A percentile compares a stretch with the other conserved stretches of the same genome.
phyloP scores from a whole-genome alignment of 2,113 vertebrate genomes.

The Protobothrops flavoviridis region DNA sequence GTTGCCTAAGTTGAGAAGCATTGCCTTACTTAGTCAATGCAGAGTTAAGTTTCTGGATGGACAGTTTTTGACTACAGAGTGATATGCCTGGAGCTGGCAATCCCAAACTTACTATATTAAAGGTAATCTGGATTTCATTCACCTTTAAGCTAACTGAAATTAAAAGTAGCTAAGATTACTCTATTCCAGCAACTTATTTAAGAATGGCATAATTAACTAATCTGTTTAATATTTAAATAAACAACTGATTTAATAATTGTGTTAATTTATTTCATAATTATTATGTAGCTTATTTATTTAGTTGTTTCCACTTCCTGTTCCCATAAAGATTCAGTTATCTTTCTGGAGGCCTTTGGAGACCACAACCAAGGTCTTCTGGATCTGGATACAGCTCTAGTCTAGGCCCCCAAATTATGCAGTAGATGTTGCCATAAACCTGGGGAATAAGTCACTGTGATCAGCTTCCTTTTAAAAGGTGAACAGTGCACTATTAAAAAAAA shows the following conservation, averaged over 20 bases:
- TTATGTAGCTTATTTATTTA: background rate
- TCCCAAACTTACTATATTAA: background rate
- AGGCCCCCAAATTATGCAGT: background rate
- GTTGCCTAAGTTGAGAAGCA: background rate
- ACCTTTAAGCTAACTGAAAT: background rate
- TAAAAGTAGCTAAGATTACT: background rate
- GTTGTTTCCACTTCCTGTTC: background rate
- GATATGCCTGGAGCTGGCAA: background rate
- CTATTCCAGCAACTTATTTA: background rate
- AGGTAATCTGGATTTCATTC: background rate
- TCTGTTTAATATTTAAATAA: background rate
- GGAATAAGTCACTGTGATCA: background rate
- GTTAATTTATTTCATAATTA: background rate
- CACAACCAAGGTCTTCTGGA: background rate
- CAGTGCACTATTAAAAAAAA: background rate
- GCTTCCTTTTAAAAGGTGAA: background rate
- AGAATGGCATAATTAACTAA: background rate
- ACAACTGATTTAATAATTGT: background rate
- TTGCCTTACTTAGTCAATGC: background rate
- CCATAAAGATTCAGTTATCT: background rate
- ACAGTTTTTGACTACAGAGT: background rate
- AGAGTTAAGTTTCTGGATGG: background rate
- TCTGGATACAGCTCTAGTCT: background rate
- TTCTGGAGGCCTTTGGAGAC: background rate
- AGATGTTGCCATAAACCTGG: background rate